These are phyloP conservation scores for Eilema caniola DNA, from an alignment of 2,888 invertebrate species.

Conservation along the genomic window DNA sequence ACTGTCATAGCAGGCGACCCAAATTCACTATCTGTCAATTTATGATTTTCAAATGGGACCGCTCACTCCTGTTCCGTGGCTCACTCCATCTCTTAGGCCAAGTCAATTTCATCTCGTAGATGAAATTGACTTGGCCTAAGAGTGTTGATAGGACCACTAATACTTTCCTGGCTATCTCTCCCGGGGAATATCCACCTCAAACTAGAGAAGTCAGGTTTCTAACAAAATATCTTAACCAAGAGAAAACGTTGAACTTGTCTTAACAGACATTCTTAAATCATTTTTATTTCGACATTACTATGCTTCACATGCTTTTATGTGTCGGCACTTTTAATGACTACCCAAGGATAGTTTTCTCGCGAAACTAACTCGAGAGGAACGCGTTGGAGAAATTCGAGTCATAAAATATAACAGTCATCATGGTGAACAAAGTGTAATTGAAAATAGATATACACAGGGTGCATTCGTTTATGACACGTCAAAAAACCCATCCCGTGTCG, in stretches of 20 bases:
- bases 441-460: not conserved
- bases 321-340: conserved; percentile 12
- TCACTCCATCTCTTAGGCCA: too few relatives aligned
- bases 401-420: conserved; percentile 4
- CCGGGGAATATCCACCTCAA: not conserved
- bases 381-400: not conserved
- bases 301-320: conserved; percentile 11
- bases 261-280: conserved; percentile 22
- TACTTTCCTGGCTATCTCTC: too few relatives aligned
- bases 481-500: too few relatives aligned
- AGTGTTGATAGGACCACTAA: too few relatives aligned
- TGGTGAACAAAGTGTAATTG: not conserved
- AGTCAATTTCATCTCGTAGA: too few relatives aligned
- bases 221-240: not conserved
- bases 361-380: not conserved
- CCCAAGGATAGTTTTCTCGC: conserved; percentile 9
- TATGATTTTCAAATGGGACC: too few relatives aligned
- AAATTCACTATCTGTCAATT: too few relatives aligned
- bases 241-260: conserved; percentile 2
- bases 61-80: too few relatives aligned
- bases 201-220: not conserved
- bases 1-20: too few relatives aligned
- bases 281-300: conserved; percentile 24
- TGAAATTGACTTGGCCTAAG: too few relatives aligned
- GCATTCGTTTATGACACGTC: too few relatives aligned